Evolutionary conservation across 35 echinoderm and acorn worm species (phyloP), one percentile per base, ranked within the genome.

Genomic region (Heliocidaris erythrogramma): DNA sequence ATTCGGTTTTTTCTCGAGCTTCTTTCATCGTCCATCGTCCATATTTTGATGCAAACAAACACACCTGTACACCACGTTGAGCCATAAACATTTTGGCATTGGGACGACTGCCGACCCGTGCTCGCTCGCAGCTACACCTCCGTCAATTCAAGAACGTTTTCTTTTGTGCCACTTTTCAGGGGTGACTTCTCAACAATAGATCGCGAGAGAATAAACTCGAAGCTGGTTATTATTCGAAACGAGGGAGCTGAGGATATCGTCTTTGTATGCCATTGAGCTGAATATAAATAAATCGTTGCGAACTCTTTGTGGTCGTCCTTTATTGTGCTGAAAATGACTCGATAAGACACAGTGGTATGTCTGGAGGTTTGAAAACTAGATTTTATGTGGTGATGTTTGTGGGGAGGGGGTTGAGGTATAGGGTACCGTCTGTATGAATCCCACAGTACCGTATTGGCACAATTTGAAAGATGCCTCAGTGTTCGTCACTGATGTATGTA

Each of bases 221-320:
- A 78, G 65, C 65, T 78, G 65, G 21, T 78, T 78, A 78, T 78
- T 78, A 78, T 78, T 78, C 65, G 27, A 78, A 78, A 78, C 65
- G 65, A 78, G 18, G 21, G 65, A 78, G 21, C 65, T 78, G 65
- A 27, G 65, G 24, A 78, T 78, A 78, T 78, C 65, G 65, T 21
- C 65, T 78, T 78, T 78, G 65, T 78, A n/a, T 24, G 65, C 65
- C 65, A 78, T 78, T 78, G 65, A 78, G 65, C 18, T 78, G 65
- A 78, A 78, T 78, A 78, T 78, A 78, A 78, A 78, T 78, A 78
- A 78, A 78, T 78, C 65, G 65, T 78, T 78, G 65, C 65, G 65
- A 78, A n/a, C 27, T 24, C 14, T 78, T 78, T 78, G 65, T 78
- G 65, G 65, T 78, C 18, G 65, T 21, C 21, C 60, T 69, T 16